Conservation (phyloP, 2,113 vertebrate genomes). For the Bubalus kerabau region DNA sequence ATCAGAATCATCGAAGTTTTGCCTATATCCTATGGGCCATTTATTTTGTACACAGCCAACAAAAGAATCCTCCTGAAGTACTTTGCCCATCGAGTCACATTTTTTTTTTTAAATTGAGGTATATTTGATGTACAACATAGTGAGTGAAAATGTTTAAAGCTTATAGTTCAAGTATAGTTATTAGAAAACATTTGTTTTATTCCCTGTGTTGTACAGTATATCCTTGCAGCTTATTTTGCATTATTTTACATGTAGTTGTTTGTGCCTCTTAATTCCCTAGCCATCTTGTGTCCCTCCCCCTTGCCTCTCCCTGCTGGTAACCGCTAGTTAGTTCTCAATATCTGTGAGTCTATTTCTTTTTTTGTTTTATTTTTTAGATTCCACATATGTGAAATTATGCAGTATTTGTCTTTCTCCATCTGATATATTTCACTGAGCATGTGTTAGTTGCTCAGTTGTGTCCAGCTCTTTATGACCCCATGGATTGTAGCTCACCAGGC, state of each 20-base stretch:
- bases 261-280: neutral
- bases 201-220: neutral
- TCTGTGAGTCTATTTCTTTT: neutral
- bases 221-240: neutral
- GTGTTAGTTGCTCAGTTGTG: neutral
- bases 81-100: neutral
- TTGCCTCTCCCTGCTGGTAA: neutral
- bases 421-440: neutral
- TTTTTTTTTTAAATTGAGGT: neutral
- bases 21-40: neutral
- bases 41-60: neutral
- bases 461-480: neutral
- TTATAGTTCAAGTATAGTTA: neutral
- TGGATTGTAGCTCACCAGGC: neutral
- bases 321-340: neutral
- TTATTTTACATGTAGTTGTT: neutral
- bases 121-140: neutral
- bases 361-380: neutral
- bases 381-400: neutral
- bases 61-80: neutral
- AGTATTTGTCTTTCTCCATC: neutral
- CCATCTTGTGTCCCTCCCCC: accelerated
- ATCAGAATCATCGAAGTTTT: neutral
- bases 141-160: neutral
- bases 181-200: neutral